Percentiles rank a stretch among this genome's conserved stretches.
phyloP scores from a whole-genome alignment of 2,113 vertebrate genomes.

The Ursus arctos region DNA sequence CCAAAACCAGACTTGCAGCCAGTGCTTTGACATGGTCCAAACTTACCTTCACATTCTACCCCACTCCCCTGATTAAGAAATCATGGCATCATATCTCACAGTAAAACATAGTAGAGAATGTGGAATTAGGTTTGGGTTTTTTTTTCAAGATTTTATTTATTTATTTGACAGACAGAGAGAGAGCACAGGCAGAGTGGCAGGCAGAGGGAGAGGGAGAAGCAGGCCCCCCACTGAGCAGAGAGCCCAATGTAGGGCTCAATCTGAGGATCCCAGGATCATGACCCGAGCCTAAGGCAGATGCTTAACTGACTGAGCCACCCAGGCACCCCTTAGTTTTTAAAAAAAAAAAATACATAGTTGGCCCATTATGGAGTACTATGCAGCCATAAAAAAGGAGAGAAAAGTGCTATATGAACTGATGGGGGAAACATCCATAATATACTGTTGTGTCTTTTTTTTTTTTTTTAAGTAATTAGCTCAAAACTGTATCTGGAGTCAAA shows the following conservation, averaged over 20 bases:
- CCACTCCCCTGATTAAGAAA: not conserved
- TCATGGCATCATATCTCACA: not conserved
- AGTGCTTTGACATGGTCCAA: not conserved
- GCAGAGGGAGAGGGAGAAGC: too few species aligned
- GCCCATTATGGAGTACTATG: not conserved
- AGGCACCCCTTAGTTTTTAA: not conserved
- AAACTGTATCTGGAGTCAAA: not conserved
- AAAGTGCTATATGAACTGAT: not conserved
- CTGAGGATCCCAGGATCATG: too few species aligned
- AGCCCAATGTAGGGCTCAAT: too few species aligned
- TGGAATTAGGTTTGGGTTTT: not conserved
- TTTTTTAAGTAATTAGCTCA: not conserved
- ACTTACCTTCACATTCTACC: not conserved
- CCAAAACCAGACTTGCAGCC: not conserved
- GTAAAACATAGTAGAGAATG: not conserved
- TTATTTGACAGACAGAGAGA: too few species aligned
- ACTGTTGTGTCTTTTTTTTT: too few species aligned
- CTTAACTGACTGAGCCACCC: too few species aligned
- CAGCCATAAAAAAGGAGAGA: not conserved
- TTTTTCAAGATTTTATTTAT: too few species aligned
- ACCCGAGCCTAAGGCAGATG: too few species aligned
- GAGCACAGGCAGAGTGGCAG: too few species aligned
- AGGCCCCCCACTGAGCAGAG: too few species aligned
- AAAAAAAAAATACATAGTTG: not conserved
- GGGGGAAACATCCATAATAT: not conserved